phyloP scores from a whole-genome alignment of 2,888 invertebrate genomes.

The Rhopalosiphum nymphaeae region DNA sequence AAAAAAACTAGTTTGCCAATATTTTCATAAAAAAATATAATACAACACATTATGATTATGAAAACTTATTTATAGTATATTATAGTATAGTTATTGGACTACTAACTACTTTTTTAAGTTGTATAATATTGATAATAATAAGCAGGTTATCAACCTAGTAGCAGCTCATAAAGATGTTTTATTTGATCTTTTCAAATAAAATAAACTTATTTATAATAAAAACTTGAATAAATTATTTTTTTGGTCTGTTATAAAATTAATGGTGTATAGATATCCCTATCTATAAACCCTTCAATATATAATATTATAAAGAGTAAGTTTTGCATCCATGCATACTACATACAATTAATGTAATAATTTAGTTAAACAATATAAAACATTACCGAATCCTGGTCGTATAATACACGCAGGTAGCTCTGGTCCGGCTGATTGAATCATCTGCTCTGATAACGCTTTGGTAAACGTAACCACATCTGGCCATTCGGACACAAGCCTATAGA shows the following conservation, averaged over 20 bases:
- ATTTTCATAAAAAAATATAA: no score
- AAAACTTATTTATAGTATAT: background rate
- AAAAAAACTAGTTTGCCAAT: background rate
- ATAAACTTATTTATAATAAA: background rate
- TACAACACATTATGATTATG: no score
- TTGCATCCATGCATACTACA: background rate
- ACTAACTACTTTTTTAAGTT: background rate
- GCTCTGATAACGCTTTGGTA: slow-evolving; percentile 50
- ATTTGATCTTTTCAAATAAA: background rate
- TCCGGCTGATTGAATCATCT: slow-evolving; percentile 25
- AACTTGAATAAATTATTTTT: background rate
- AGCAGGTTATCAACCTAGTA: background rate
- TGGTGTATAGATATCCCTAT: background rate
- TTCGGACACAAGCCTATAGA: slow-evolving; percentile 37
- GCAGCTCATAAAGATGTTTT: background rate
- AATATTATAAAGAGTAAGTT: background rate
- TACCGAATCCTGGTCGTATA: slow-evolving; percentile 52
- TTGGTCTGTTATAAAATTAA: background rate
- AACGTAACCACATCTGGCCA: slow-evolving; percentile 58
- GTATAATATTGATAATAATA: background rate
- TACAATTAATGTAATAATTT: background rate
- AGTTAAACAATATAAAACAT: background rate
- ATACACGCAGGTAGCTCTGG: slow-evolving; percentile 42
- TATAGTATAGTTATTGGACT: no score
- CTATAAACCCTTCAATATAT: background rate